Conservation (phyloP, 2,797 vertebrate species). For the Nannoperca australis region DNA sequence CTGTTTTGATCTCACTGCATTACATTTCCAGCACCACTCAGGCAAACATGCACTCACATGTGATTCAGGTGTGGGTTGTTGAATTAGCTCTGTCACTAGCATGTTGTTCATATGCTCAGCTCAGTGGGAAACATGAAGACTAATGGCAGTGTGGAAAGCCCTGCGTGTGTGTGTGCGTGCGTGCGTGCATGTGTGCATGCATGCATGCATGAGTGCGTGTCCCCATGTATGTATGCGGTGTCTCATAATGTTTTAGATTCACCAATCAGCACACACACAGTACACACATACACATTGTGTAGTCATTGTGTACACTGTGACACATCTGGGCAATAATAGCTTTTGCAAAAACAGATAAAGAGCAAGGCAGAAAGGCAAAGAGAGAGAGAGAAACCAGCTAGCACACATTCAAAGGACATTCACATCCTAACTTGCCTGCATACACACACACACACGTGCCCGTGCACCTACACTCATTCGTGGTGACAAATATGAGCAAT, state of each 20-base stretch:
- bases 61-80: slow-evolving; percentile 45
- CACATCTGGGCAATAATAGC: slow-evolving; percentile 34
- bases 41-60: slow-evolving; percentile 14
- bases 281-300: no score
- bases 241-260: slow-evolving; percentile 35
- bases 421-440: background rate
- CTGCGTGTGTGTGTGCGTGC: slow-evolving; percentile 1
- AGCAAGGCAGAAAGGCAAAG: background rate
- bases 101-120: slow-evolving; percentile 62
- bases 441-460: background rate
- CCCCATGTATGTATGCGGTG: slow-evolving; percentile 4
- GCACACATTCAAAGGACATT: slow-evolving; percentile 28
- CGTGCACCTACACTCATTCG: slow-evolving; percentile 19
- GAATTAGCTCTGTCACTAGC: slow-evolving; percentile 55
- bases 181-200: background rate
- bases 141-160: slow-evolving; percentile 47
- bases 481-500: slow-evolving; percentile 62
- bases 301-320: slow-evolving; percentile 14
- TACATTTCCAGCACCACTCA: slow-evolving; percentile 1
- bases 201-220: slow-evolving; percentile 8
- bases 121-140: slow-evolving; percentile 57
- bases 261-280: slow-evolving; percentile 21
- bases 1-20: slow-evolving; percentile 5
- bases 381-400: slow-evolving; percentile 8
- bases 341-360: slow-evolving; percentile 12